Base-by-base conservation (phyloP, 2,797 vertebrate species). In the Podarcis lilfordi region DNA sequence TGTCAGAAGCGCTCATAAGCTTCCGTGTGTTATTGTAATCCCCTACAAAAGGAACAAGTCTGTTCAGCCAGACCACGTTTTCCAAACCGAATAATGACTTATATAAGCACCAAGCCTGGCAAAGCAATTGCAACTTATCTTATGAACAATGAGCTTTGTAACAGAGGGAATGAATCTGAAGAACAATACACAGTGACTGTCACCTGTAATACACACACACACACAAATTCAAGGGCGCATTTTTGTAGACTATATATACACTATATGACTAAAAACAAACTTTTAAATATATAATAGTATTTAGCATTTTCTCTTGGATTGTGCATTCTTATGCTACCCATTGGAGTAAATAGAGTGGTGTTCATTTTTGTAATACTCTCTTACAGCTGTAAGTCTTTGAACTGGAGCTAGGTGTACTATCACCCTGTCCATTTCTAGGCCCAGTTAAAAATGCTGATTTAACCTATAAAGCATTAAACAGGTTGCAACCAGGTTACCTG, bases 1-100 rank as follows among this genome's bases (percentile, higher is more conserved):
- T 98, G 97, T 97, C 97, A 97, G 96, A 96, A 94, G 95, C 96
- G 96, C 96, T 97, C 96, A 95, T 94, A 96, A 96, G 97, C 96
- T 98, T 97, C 97, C 97, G 96, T 97, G 96, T 97, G 96, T 97
- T 97, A 97, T 97, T 97, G 96, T 97, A 98, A 98, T 98, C 97
- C 96, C 96, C 96, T 96, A 96, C 96, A 97, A 97, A 97, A 97
- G 96, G 97, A 97, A 95, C 95, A 95, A 97, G 96, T 95, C 96
- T 96, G 95, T 97, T 97, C 96, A 97, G 91, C 96, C 91, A 96
- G 96, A 97, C 97, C 96, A 96, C 95, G 94, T 96, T 97, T 96
- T 96, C 96, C 95, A 96, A 95, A 94, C 71, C 87, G 61, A 96
- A 97, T 95, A 96, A 97, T 77, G 83, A 96, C 94, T 96, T 91